phyloP scores from a whole-genome alignment of 1,140 invertebrate genomes.

The Eumeta japonica region DNA sequence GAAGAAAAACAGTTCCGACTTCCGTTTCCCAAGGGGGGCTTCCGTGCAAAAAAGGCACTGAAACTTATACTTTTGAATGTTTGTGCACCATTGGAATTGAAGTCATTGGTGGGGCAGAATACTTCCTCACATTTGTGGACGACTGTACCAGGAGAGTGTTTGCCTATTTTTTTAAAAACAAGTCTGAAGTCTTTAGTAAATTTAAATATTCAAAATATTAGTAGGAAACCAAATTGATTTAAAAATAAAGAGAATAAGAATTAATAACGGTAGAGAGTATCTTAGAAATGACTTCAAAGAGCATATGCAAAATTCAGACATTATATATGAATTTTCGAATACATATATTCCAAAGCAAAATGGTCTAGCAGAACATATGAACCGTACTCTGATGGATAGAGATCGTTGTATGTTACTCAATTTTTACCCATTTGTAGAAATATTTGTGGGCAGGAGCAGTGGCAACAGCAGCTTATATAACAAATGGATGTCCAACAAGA shows the following conservation, averaged over 20 bases:
- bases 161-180: slow-evolving; percentile 1
- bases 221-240: background rate
- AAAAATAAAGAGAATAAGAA: background rate
- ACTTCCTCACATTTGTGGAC: slow-evolving; percentile 1
- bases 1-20: slow-evolving; percentile 1
- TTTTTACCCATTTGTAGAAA: too few species aligned
- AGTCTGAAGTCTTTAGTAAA: slow-evolving; percentile 1
- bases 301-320: background rate
- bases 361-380: background rate
- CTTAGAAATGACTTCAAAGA: background rate
- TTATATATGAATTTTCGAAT: too few species aligned
- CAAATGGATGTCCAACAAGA: too few species aligned
- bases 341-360: too few species aligned
- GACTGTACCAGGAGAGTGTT: too few species aligned
- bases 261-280: too few species aligned
- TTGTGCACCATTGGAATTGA: background rate
- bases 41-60: background rate
- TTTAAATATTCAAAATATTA: too few species aligned
- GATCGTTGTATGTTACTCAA: too few species aligned
- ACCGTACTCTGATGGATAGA: background rate
- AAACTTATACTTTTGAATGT: background rate
- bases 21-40: background rate
- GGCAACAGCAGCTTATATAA: too few species aligned
- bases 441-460: too few species aligned
- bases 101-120: background rate